Evolutionary conservation across 2,797 vertebrate genomes (phyloP), one percentile per base, ranked within the genome.

Genomic region (Dendrocincla tyrannina): DNA sequence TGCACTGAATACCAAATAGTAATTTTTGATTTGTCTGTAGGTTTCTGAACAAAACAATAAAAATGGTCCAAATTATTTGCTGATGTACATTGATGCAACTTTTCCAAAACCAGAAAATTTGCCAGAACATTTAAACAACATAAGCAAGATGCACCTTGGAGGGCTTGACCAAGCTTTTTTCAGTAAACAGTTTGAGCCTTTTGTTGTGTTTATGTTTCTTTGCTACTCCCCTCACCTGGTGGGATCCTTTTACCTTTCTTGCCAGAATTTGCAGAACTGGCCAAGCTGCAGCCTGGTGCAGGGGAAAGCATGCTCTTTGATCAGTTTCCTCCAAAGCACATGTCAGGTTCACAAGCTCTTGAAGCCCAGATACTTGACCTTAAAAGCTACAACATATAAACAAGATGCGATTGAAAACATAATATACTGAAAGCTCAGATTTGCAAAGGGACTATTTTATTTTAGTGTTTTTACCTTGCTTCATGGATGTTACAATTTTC

Each of bases 281-380:
- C 84, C 98, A 97, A 63, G 98, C 93, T 19, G 98, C 98, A 64
- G 98, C 98, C 67, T 98, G 94, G 27, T 99, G 99, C 63, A 99
- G 81, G 15, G 98, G 98, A 89, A 99, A 98, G 98, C 98, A 99
- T 4, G 98, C 98, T 55, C 89, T 98, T 47, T 98, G 97, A 97
- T 99, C 98, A 75, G 96, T 94, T 97, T 99, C 98, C 85, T 98
- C 98, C 97, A 99, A 98, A 58, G 98, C 98, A 28, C 96, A 97
- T 44, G 97, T 97, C 83, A 95, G 97, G 63, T 97, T 97, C 70
- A 98, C 97, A 97, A 98, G 97, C 70, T 98, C 96, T 81, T 98
- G 98, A 58, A 99, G 98, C 64, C 97, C 96, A 91, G 97, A 97
- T 33, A 98, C 95, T 72, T 98, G 98, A 85, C 98, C 98, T 99